Evolutionary conservation across 2,797 vertebrate species (phyloP), one percentile per base, ranked within the genome.

Genomic region (Buceros bicornis): DNA sequence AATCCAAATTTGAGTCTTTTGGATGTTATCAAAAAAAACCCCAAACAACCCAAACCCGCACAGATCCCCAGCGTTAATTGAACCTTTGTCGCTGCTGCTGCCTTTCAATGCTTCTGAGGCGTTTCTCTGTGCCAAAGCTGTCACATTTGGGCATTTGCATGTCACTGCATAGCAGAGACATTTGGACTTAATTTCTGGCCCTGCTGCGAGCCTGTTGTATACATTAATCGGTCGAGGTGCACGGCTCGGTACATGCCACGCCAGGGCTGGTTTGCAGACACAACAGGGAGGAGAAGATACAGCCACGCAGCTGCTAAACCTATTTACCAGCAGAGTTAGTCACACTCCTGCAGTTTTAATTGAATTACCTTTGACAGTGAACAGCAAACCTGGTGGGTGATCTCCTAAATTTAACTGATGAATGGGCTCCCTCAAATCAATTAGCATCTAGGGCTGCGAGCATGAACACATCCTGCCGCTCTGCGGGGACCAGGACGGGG

Each of bases 281-380:
- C 56, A 35, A 89, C 18, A 64, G 61, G 71, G 26, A 51, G 78
- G 62, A 65, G 85, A 65, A 82, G 92, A 93, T 90, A 45, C 76
- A 67, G 93, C 85, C 64, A 74, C 90, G 97, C 98, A 99, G 98
- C 98, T 99, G 99, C 98, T 98, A 98, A 99, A 98, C 91, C 94
- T 97, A 98, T 98, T 99, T 97, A 98, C 97, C 94, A 65, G 94
- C 88, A 82, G 81, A 97, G 96, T 99, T 99, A 98, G 98, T 99
- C 99, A 99, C 99, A 99, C 98, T 98, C 95, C 96, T 94, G 98
- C 97, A 97, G 98, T 98, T 98, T 98, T 99, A 99, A 99, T 99
- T 99, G 98, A 99, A 99, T 99, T 99, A 98, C 98, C 98, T 98
- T 98, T 99, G 98, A 98, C 98, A 99, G 98, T 97, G 94, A 98